Evolutionary conservation across 2,888 invertebrate species (phyloP), one percentile per base, ranked within the genome.

Genomic region (Spisula solida): DNA sequence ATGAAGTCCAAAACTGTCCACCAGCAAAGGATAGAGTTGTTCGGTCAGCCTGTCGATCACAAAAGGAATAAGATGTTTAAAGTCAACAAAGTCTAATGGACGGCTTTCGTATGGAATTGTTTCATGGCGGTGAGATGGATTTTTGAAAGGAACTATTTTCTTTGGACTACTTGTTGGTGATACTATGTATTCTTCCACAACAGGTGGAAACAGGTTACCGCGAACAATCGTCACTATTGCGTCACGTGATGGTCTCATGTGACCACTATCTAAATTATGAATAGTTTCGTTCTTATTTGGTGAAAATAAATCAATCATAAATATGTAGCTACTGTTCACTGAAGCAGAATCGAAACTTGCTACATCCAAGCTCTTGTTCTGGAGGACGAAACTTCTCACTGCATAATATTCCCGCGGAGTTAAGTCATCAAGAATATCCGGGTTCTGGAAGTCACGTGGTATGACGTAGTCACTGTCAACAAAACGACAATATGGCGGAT

Each of bases 141-240:
- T 92, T 81, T 86, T 91, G 70, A 92, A 89, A 0, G 84, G 79
- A 16, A 85, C 80, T 34, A 92, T 88, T 60, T 89, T 91, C 18
- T 66, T 91, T 0, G 95, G 95, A 0, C 89, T 86, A 12, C 94
- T 94, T 20, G 95, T 82, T 4, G 95, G 95, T 8, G 94, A 94
- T 16, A 96, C 94, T 10, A 93, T 85, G 86, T 94, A 95, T 88
- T 96, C 96, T 88, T 95, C 95, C 16, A 95, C 93, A 10, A 89
- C 75, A 10, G 95, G 95, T 0, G 93, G 93, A 14, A 66, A 55
- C 48, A 88, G 29, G 82, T 95, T 94, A 8, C 95, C 95, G 14
- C 95, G 90, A 60, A 93, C 92, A 8, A 95, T 56, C 0, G 94
- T 92, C 18, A 93, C 94, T 75, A 92, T 93, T 48, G 95, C 95